These are phyloP conservation scores for Nannoperca obscura DNA, from an alignment of 2,797 vertebrate genomes.

Conservation along the genomic window DNA sequence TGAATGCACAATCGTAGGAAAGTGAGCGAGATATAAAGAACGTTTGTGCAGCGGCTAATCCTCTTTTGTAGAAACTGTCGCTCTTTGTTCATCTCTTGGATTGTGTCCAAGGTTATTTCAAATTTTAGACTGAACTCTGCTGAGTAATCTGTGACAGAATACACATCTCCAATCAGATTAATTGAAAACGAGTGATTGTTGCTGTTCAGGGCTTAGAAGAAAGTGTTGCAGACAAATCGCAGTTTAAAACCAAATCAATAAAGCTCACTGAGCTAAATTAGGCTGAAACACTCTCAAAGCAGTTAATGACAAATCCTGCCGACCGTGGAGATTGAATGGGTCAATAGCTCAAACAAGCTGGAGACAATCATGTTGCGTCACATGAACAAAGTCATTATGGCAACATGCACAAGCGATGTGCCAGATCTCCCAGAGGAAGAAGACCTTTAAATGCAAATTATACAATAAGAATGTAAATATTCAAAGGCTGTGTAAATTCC, in stretches of 20 bases:
- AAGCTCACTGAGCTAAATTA: conserved; percentile 80
- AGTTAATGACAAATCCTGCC: conserved; percentile 78
- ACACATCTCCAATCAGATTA: conserved; percentile 75
- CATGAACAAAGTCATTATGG: conserved; percentile 50
- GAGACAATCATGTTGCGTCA: conserved; percentile 63
- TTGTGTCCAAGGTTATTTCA: conserved; percentile 71
- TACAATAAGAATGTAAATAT: conserved; percentile 51
- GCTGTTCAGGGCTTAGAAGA: conserved; percentile 69
- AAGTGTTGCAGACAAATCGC: conserved; percentile 79
- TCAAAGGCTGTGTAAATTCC: conserved; percentile 35
- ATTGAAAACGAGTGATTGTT: conserved; percentile 79
- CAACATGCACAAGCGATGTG: conserved; percentile 32
- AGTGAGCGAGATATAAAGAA: conserved; percentile 47
- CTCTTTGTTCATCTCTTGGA: conserved; percentile 60
- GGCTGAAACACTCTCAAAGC: conserved; percentile 79
- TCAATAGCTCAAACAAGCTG: conserved; percentile 77
- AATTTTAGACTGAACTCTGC: conserved; percentile 54
- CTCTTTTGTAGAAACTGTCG: conserved; percentile 58
- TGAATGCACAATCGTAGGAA: conserved; percentile 48
- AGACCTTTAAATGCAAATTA: conserved; percentile 52
- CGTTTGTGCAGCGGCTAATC: conserved; percentile 66
- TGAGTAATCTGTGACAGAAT: conserved; percentile 73
- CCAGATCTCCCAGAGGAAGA: conserved; percentile 20
- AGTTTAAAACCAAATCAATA: conserved; percentile 84
- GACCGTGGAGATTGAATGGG: conserved; percentile 62